phyloP scores from a whole-genome alignment of 2,113 vertebrate genomes.

The Pandion haliaetus region DNA sequence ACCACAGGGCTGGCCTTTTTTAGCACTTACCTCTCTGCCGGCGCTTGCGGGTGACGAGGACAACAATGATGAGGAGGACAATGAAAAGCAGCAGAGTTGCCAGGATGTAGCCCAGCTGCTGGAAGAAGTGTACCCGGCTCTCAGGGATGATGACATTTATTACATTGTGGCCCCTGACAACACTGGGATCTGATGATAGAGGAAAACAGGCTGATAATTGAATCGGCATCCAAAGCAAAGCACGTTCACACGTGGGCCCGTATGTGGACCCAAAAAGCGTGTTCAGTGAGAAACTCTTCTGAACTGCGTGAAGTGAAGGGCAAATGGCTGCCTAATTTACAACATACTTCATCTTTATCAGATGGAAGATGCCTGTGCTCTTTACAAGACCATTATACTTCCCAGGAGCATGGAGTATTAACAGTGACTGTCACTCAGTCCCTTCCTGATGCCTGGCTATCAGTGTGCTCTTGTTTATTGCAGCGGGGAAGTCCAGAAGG shows the following conservation, averaged over 20 bases:
- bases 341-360: background rate
- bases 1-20: fast-evolving
- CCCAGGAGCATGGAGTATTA: background rate
- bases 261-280: fast-evolving
- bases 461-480: background rate
- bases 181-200: constrained; percentile 71
- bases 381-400: background rate
- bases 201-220: background rate
- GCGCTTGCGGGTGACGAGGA: constrained; percentile 80
- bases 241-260: fast-evolving
- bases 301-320: background rate
- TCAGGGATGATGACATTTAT: constrained; percentile 92
- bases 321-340: background rate
- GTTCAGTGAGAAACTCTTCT: background rate
- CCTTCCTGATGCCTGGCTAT: background rate
- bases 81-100: constrained; percentile 86
- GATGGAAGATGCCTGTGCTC: background rate
- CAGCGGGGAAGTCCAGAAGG: background rate
- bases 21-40: constrained; percentile 80
- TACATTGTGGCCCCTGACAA: constrained; percentile 77
- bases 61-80: constrained; percentile 77
- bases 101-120: constrained; percentile 92
- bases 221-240: background rate
- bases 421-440: background rate
- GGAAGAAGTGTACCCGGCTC: constrained; percentile 83